phyloP scores from a whole-genome alignment of 53 echinoderm and acorn worm genomes.

The Apostichopus leukothele region DNA sequence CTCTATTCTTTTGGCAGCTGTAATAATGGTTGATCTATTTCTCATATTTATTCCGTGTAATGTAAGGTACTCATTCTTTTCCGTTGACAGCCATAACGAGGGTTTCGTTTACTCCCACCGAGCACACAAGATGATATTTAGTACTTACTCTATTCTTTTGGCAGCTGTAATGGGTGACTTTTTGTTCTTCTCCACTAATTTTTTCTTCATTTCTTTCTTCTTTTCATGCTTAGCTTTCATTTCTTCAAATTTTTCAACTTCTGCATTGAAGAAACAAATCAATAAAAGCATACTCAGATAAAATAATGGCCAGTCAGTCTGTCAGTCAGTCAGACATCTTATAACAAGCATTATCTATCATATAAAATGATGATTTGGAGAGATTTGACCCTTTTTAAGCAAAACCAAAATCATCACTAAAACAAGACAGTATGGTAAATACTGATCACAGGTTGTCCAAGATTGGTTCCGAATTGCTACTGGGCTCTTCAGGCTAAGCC shows the following conservation, averaged over 20 bases:
- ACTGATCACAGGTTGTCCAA: no score
- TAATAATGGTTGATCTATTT: no score
- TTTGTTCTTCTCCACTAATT: conserved; percentile 79
- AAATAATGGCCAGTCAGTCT: no score
- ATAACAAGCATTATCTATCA: no score
- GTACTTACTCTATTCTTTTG: conserved; percentile 75
- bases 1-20: background rate
- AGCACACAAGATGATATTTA: background rate
- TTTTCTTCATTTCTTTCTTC: conserved; percentile 94
- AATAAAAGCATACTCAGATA: background rate
- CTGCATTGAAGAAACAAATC: conserved; percentile 35
- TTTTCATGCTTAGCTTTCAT: conserved; percentile 85
- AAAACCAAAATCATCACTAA: no score
- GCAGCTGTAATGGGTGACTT: conserved; percentile 59
- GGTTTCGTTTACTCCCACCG: background rate
- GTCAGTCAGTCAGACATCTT: no score
- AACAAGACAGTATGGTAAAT: no score
- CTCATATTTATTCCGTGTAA: no score
- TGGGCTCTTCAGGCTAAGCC: no score
- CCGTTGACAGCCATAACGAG: conserved; percentile 56
- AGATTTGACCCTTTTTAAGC: no score
- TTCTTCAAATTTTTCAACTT: conserved; percentile 83
- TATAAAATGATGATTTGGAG: no score
- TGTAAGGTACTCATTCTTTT: background rate
- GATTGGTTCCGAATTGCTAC: no score